Conservation (phyloP, 2,888 invertebrate species). For the Temnothorax ravouxi region DNA sequence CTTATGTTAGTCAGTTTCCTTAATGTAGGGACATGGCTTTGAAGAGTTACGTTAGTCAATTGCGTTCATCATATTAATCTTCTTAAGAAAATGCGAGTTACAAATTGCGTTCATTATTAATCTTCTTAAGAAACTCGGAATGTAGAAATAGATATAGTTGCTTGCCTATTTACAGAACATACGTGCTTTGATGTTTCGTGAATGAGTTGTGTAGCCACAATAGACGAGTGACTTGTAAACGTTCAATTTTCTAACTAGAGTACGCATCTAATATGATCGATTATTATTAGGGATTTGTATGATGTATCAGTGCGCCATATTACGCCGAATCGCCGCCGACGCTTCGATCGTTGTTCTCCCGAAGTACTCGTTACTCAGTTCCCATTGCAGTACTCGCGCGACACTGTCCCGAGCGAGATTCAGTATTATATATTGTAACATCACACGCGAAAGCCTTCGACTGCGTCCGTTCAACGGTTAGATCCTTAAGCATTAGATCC, state of each 20-base stretch:
- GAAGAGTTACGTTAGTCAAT: background rate
- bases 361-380: slow-evolving; percentile 30
- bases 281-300: slow-evolving; percentile 46
- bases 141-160: slow-evolving; percentile 52
- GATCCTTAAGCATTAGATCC: slow-evolving; percentile 29
- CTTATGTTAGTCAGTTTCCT: background rate
- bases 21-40: background rate
- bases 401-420: slow-evolving; percentile 25
- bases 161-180: slow-evolving; percentile 57
- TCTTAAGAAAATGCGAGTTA: background rate
- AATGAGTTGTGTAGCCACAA: slow-evolving; percentile 61
- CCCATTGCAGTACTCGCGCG: slow-evolving; percentile 24
- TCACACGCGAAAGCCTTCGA: slow-evolving; percentile 39
- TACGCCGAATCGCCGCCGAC: slow-evolving; percentile 47
- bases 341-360: slow-evolving; percentile 17
- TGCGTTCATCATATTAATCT: background rate
- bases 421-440: slow-evolving; percentile 31
- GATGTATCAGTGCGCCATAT: slow-evolving; percentile 45
- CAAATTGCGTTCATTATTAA: background rate
- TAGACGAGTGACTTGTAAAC: slow-evolving; percentile 45
- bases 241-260: slow-evolving; percentile 71
- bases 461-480: slow-evolving; percentile 37
- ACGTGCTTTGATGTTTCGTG: slow-evolving; percentile 67
- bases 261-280: slow-evolving; percentile 56
- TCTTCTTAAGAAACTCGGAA: background rate